phyloP scores from a whole-genome alignment of 2,797 vertebrate species.

The Pseudopleuronectes americanus region DNA sequence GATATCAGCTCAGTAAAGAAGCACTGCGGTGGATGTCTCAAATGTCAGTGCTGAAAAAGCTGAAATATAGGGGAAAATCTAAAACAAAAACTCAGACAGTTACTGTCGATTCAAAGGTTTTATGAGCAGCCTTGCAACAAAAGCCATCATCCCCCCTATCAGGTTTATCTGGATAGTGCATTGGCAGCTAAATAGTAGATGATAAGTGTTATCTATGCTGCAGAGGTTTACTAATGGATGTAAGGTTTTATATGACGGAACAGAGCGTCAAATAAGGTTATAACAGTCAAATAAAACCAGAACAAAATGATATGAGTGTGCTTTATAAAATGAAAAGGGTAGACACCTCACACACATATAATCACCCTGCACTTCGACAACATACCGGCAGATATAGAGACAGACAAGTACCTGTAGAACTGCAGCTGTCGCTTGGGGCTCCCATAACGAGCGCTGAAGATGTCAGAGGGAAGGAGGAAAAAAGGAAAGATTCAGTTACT shows the following conservation, averaged over 20 bases:
- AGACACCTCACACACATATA: neutral
- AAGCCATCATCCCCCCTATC: slow-evolving; percentile 59
- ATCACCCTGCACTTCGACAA: neutral
- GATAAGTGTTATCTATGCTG: slow-evolving; percentile 50
- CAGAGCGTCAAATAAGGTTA: slow-evolving; percentile 55
- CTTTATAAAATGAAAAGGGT: slow-evolving; percentile 1
- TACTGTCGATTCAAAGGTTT: slow-evolving; percentile 65
- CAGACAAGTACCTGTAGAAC: slow-evolving; percentile 97
- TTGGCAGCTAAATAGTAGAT: slow-evolving; percentile 67
- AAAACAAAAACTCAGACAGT: slow-evolving; percentile 28
- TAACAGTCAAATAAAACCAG: slow-evolving; percentile 28
- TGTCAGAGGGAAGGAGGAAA: slow-evolving; percentile 81
- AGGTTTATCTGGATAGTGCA: slow-evolving; percentile 66
- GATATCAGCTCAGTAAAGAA: slow-evolving; percentile 18
- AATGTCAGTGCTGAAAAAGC: slow-evolving; percentile 22
- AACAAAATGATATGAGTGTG: neutral
- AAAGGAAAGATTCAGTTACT: slow-evolving; percentile 64
- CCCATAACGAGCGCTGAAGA: slow-evolving; percentile 96
- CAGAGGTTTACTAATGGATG: slow-evolving; percentile 56
- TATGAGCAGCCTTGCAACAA: slow-evolving; percentile 59
- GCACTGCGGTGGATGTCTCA: slow-evolving; percentile 30
- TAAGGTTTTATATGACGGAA: slow-evolving; percentile 68
- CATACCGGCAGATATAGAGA: slow-evolving; percentile 35
- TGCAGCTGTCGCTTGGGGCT: slow-evolving; percentile 99
- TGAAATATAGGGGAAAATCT: neutral